A percentile compares a stretch with the other conserved stretches of the same genome.
These are phyloP conservation scores for Drosophila acutilabella DNA, from an alignment of 2,888 invertebrate genomes.

Conservation along the genomic window DNA sequence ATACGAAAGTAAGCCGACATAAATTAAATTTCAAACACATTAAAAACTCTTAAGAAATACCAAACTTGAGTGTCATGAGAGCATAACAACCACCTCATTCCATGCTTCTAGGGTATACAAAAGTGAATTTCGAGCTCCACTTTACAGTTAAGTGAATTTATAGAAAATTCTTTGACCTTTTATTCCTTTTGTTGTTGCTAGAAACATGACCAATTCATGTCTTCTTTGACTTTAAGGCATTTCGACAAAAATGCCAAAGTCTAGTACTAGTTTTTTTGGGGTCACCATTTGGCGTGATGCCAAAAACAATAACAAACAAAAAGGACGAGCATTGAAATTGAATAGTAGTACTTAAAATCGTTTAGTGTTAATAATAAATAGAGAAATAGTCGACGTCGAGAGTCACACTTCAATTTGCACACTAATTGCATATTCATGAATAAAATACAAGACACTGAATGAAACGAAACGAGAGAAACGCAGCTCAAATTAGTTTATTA, in stretches of 20 bases:
- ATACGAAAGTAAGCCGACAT: too few relatives aligned
- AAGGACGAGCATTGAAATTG: constrained; percentile 57
- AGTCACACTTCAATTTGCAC: constrained; percentile 74
- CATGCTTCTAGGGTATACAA: constrained; percentile 6
- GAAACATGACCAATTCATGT: constrained; percentile 65
- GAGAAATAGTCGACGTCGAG: constrained; percentile 41
- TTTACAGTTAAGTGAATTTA: constrained; percentile 18
- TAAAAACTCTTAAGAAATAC: constrained; percentile 2
- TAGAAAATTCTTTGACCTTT: constrained; percentile 40
- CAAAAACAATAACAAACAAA: constrained; percentile 22
- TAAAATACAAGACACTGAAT: constrained; percentile 57
- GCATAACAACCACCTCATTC: background rate
- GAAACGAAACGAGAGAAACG: constrained; percentile 25
- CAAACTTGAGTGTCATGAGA: constrained; percentile 10
- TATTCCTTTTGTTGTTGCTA: constrained; percentile 5
- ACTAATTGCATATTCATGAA: constrained; percentile 80
- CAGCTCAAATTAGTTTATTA: constrained; percentile 71
- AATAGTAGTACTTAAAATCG: constrained; percentile 63
- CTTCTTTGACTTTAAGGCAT: constrained; percentile 58
- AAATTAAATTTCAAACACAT: background rate
- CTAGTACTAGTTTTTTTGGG: constrained; percentile 39
- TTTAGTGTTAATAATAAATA: constrained; percentile 78
- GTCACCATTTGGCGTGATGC: constrained; percentile 46
- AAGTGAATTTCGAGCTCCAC: constrained; percentile 34
- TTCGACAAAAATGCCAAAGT: constrained; percentile 50